Base-by-base conservation (phyloP, 2,797 vertebrate genomes). In the Hylomyscus alleni region DNA sequence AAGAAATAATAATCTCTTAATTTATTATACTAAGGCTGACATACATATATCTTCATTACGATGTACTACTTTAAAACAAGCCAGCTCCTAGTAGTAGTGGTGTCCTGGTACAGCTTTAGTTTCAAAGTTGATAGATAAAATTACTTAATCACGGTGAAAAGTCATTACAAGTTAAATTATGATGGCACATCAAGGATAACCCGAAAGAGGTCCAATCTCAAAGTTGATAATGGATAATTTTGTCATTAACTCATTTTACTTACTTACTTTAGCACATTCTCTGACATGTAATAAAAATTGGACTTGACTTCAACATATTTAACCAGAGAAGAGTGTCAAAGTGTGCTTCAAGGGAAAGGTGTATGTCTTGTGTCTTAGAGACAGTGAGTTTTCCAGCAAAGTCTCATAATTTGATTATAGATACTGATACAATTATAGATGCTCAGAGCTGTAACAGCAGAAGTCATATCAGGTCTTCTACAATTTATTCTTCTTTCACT, bases 141-240 rank as follows among this genome's bases (percentile, higher is more conserved):
- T 92, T 94, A 89, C 62, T 93, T 89, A 95, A 97, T 97, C 65
- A 84, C n/a, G 93, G 26, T 62, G 78, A 67, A 90, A 94, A 94
- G 20, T 26, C 88, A 87, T 54, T 72, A 80, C 29, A 95, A 93
- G 89, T 93, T 93, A 97, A 97, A 96, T 97, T 44, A 92, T 90
- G 82, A 92, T 91, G 34, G 82, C 83, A 1, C 89, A 17, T 24
- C 40, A 65, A 92, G 29, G 37, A 92, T 50, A 92, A 90, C 52
- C 56, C 89, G 89, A 91, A 97, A 93, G 82, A 94, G 73, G 22
- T 72, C 69, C 40, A 75, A 89, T 90, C 34, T 65, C 91, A 75
- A 47, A 97, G 58, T 89, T 90, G 80, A 75, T 96, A 97, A 97
- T 97, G 96, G 97, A 92, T 96, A 95, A 97, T 97, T 97, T 96